Evolutionary conservation across 1,140 invertebrate genomes (phyloP).

Genomic region (Hypothenemus hampei): DNA sequence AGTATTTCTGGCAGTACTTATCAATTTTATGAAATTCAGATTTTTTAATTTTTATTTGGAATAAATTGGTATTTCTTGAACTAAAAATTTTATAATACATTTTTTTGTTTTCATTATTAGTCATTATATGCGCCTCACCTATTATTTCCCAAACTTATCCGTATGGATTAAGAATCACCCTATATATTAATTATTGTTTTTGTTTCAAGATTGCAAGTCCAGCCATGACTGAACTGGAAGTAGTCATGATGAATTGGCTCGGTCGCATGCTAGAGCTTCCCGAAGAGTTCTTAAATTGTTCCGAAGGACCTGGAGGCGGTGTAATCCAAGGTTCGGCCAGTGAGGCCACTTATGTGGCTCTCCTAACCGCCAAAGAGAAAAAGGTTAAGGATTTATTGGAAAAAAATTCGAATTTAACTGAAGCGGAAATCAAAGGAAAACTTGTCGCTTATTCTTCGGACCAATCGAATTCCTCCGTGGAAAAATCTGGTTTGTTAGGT

Average conservation of each 20-base stretch:
- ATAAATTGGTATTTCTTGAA: no score
- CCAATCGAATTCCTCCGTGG: slow-evolving; percentile 89
- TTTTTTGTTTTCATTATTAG: no score
- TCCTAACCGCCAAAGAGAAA: slow-evolving; percentile 77
- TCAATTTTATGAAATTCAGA: no score
- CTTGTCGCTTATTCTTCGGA: slow-evolving; percentile 84
- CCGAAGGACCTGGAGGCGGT: slow-evolving; percentile 77
- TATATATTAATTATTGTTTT: no score
- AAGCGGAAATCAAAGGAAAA: slow-evolving; percentile 65
- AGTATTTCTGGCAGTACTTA: no score
- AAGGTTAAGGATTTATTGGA: slow-evolving; percentile 55
- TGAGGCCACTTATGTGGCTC: slow-evolving; percentile 78
- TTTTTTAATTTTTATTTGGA: no score
- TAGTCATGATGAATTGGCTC: slow-evolving; percentile 92
- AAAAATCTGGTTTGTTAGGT: slow-evolving; percentile 67
- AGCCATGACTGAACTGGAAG: slow-evolving; percentile 92
- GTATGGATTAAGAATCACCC: no score
- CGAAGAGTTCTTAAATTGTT: slow-evolving; percentile 71
- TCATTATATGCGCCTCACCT: no score
- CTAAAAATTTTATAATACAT: no score
- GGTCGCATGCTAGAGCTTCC: slow-evolving; percentile 84
- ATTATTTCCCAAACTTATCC: no score
- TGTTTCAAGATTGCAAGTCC: slow-evolving; percentile 73
- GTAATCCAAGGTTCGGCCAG: slow-evolving; percentile 90
- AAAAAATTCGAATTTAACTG: slow-evolving; percentile 58